These are phyloP conservation scores for Erebia epiphron DNA, from an alignment of 2,888 invertebrate genomes.

Conservation along the genomic window DNA sequence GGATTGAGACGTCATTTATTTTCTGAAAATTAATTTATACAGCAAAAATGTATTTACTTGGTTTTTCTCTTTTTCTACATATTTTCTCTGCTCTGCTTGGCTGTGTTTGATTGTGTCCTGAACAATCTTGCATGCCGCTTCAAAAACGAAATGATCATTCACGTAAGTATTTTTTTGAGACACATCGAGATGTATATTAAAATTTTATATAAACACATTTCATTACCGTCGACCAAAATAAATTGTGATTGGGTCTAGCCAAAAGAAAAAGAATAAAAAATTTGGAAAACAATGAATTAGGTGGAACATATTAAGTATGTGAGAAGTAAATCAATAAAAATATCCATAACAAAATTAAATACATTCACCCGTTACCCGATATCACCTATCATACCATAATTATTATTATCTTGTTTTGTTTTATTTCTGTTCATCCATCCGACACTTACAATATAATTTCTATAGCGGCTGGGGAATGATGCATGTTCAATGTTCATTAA, in stretches of 20 bases:
- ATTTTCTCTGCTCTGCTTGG: conserved; percentile 92
- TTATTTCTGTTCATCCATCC: conserved; percentile 72
- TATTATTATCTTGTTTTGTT: conserved; percentile 53
- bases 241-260: conserved; percentile 30
- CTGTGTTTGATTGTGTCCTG: conserved; percentile 92
- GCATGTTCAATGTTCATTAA: conserved; percentile 56
- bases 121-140: conserved; percentile 90
- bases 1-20: conserved; percentile 78
- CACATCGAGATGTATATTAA: conserved; percentile 69
- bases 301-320: conserved; percentile 43
- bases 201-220: conserved; percentile 45
- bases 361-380: conserved; percentile 65
- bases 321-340: conserved; percentile 37
- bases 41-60: conserved; percentile 87
- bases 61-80: conserved; percentile 89
- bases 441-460: conserved; percentile 70
- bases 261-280: conserved; percentile 35
- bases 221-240: conserved; percentile 41
- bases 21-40: conserved; percentile 79
- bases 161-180: conserved; percentile 88
- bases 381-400: conserved; percentile 68
- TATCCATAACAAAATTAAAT: conserved; percentile 42
- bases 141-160: conserved; percentile 87
- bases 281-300: conserved; percentile 42
- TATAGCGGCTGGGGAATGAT: conserved; percentile 82